These are phyloP conservation scores for Fabriciana adippe DNA, from an alignment of 2,888 invertebrate species.

Conservation along the genomic window DNA sequence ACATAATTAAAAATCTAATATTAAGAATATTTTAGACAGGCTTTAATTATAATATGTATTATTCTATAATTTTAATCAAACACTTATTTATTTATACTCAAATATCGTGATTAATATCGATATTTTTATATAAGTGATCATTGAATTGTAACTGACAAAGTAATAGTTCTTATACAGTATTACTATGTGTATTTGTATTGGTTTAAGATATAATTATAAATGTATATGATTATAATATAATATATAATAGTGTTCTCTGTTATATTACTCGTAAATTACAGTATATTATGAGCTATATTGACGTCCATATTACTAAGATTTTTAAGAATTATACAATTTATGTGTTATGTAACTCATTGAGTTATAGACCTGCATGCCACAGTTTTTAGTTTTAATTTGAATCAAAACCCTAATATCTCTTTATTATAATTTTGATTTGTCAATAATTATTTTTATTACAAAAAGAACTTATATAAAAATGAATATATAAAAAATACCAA, in stretches of 20 bases:
- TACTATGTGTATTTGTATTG: slow-evolving; percentile 16
- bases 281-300: neutral
- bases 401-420: too few relatives aligned
- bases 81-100: slow-evolving; percentile 6
- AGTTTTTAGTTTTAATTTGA: too few relatives aligned
- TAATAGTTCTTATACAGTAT: neutral
- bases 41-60: slow-evolving; percentile 10
- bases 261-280: slow-evolving; percentile 3
- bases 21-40: slow-evolving; percentile 27
- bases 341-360: neutral
- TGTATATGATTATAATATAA: too few relatives aligned
- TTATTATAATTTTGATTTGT: too few relatives aligned
- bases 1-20: slow-evolving; percentile 28
- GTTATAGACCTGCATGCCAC: too few relatives aligned
- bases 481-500: too few relatives aligned
- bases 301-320: slow-evolving; percentile 12
- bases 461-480: too few relatives aligned
- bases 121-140: too few relatives aligned
- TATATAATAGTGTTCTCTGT: slow-evolving; percentile 2
- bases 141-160: too few relatives aligned
- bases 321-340: neutral
- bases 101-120: too few relatives aligned
- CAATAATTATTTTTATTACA: too few relatives aligned
- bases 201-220: slow-evolving; percentile 4
- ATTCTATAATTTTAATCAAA: slow-evolving; percentile 9